Evolutionary conservation across 2,113 vertebrate genomes (phyloP).

Genomic region (Nibea albiflora): DNA sequence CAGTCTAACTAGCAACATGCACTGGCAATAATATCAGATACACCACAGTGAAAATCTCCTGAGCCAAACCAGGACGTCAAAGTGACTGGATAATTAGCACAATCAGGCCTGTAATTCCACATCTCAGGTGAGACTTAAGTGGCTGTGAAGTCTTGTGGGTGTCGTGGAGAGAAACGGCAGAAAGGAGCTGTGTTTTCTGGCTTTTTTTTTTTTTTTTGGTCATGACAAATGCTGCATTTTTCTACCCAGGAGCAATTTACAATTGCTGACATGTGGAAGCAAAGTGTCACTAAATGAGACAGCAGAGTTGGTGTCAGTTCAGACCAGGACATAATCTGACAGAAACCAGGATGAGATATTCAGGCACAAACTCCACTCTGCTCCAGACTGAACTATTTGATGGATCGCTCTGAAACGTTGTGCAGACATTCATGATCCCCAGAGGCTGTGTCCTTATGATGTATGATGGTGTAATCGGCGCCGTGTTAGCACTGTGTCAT

Average conservation of each 20-base stretch:
- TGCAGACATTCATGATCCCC: no score
- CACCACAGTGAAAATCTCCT: constrained; percentile 31
- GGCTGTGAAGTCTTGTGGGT: constrained; percentile 53
- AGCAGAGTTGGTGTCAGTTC: neutral
- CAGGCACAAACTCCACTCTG: no score
- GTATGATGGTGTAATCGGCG: no score
- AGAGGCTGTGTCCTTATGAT: no score
- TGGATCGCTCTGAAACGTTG: no score
- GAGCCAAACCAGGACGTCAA: constrained; percentile 44
- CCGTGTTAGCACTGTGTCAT: neutral
- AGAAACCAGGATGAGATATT: no score
- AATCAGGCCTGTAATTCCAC: constrained; percentile 57
- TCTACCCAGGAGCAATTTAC: no score
- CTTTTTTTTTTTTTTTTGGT: constrained; percentile 30
- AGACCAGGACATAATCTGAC: neutral
- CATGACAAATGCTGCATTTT: neutral
- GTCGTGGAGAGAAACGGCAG: constrained; percentile 16
- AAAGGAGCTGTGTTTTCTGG: constrained; percentile 23
- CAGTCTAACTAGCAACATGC: constrained; percentile 35
- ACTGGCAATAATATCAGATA: constrained; percentile 44
- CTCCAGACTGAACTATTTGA: no score
- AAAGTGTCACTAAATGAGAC: neutral
- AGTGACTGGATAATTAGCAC: constrained; percentile 68
- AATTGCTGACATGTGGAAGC: no score
- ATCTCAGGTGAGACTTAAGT: constrained; percentile 56